Conservation (phyloP, 2,888 invertebrate genomes). For the Leptopilina myrica region DNA sequence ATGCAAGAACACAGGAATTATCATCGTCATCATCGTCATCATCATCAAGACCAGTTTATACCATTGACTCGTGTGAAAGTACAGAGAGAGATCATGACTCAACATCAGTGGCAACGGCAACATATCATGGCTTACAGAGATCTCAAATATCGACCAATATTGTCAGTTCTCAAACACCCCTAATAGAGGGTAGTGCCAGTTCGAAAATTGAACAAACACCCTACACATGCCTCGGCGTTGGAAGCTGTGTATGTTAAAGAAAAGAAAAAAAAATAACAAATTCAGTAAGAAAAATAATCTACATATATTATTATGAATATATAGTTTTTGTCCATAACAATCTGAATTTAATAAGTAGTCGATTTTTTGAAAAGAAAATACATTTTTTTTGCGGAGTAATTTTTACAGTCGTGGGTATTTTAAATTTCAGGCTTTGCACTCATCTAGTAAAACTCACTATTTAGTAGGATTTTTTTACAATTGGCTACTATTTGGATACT, state of each 20-base stretch:
- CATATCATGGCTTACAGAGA: conserved; percentile 59
- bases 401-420: no score
- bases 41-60: conserved; percentile 44
- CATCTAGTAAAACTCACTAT: no score
- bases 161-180: conserved; percentile 58
- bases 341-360: no score
- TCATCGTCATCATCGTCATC: no score
- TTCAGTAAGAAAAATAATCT: not conserved
- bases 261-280: not conserved
- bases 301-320: no score
- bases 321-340: no score
- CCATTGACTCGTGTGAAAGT: conserved; percentile 54
- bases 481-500: no score
- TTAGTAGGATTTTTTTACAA: no score
- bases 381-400: no score
- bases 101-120: not conserved
- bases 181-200: conserved; percentile 62
- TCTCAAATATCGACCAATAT: conserved; percentile 58
- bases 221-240: conserved; percentile 70
- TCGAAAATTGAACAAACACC: conserved; percentile 71
- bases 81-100: conserved; percentile 51
- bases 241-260: conserved; percentile 72
- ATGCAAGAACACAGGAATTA: conserved; percentile 64
- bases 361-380: no score
- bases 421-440: no score